Evolutionary conservation across 2,888 invertebrate genomes (phyloP), one percentile per base, ranked within the genome.

Genomic region (Agonopterix arenella): DNA sequence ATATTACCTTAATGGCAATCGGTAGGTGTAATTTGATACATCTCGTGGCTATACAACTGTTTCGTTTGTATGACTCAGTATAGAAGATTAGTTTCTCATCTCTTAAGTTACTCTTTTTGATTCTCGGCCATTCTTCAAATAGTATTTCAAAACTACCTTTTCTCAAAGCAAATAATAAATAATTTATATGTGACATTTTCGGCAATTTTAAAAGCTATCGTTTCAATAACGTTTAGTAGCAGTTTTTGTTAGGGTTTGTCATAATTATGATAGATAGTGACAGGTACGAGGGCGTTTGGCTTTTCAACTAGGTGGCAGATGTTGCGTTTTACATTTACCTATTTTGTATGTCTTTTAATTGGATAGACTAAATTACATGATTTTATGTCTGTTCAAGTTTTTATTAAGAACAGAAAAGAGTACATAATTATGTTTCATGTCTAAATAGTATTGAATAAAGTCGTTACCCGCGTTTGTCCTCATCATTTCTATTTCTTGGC

Each of bases 11-110:
- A 88, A 86, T 86, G 83, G 83, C 82, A 84, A 84, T 82, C 78
- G 85, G 85, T 85, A 84, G 80, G 79, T 77, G 88, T 84, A 84
- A 88, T 82, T 79, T 84, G 86, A 89, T 86, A 85, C 70, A 66
- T 68, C 70, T 75, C 72, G 63, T 65, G 63, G 62, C 66, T 66
- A 68, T 70, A 67, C 73, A 74, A 76, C 72, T 77, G 74, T 79
- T 78, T 70, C 72, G 74, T 77, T 77, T 72, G 74, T 76, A 68
- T 80, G 74, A 78, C 77, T 72, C 66, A 73, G 62, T 69, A 59
- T 66, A 57, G 57, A 65, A 64, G 56, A 71, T 68, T 62, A 54
- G 58, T 69, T 71, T 70, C 66, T 61, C 57, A 60, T 60, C 50
- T 55, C 54, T 47, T 13, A 11, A 18, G 11, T 10, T n/a, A 11